phyloP scores from a whole-genome alignment of 1,140 invertebrate species.

The Atta texana region DNA sequence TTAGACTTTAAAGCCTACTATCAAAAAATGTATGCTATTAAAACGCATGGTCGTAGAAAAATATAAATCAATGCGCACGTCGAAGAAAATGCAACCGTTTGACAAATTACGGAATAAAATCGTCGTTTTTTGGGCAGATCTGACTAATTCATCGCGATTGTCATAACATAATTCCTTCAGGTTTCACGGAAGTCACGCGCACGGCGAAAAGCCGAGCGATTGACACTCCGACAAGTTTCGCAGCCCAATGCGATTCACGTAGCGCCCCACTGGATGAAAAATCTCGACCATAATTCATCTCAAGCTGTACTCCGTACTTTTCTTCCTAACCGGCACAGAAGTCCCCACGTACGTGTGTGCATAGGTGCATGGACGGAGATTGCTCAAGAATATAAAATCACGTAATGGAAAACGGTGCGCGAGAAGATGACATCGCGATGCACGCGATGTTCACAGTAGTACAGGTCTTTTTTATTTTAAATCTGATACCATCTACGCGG shows the following conservation, averaged over 20 bases:
- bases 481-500: constrained; percentile 8
- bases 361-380: constrained; percentile 29
- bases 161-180: constrained; percentile 12
- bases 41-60: not conserved
- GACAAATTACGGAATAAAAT: not conserved
- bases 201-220: constrained; percentile 49
- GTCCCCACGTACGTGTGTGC: constrained; percentile 23
- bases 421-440: constrained; percentile 25
- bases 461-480: not conserved
- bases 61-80: not conserved
- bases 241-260: constrained; percentile 47
- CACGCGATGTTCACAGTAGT: not conserved
- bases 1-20: not conserved
- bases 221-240: constrained; percentile 57
- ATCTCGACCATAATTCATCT: constrained; percentile 60
- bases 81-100: not conserved
- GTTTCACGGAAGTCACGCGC: constrained; percentile 25
- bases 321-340: constrained; percentile 40
- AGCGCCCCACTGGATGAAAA: constrained; percentile 58
- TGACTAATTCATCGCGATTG: constrained; percentile 9
- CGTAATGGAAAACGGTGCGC: constrained; percentile 57
- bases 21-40: not conserved
- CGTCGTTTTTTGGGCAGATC: not conserved
- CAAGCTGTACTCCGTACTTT: constrained; percentile 54
- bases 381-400: constrained; percentile 58